Evolutionary conservation across 2,113 vertebrate genomes (phyloP).

Genomic region (Coreoperca whiteheadi): DNA sequence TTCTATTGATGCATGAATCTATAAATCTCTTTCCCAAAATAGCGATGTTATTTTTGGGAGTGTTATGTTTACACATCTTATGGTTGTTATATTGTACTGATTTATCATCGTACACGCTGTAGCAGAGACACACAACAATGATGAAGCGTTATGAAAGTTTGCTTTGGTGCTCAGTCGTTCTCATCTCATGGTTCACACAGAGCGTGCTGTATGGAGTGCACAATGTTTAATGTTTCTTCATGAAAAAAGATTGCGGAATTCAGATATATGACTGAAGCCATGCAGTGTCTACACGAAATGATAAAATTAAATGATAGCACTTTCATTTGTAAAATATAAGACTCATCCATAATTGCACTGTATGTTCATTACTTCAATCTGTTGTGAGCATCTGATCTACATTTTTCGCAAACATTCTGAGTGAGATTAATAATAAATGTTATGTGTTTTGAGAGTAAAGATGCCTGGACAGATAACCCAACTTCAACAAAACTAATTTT

Average conservation of each 20-base stretch:
- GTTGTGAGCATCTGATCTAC: slow-evolving; percentile 3
- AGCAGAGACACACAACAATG: background rate
- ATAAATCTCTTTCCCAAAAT: slow-evolving; percentile 28
- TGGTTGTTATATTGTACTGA: slow-evolving; percentile 26
- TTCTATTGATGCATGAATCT: slow-evolving; percentile 59
- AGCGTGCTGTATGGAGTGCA: background rate
- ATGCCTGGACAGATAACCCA: background rate
- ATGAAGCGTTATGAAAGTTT: background rate
- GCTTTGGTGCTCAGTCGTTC: background rate
- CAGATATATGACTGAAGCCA: background rate
- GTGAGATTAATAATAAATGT: slow-evolving; percentile 31
- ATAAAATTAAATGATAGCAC: slow-evolving; percentile 8
- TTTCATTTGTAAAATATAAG: slow-evolving; percentile 5
- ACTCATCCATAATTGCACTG: background rate
- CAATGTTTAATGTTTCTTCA: slow-evolving; percentile 25
- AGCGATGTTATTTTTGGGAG: background rate
- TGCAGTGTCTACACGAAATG: slow-evolving; percentile 13
- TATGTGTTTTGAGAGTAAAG: slow-evolving; percentile 1
- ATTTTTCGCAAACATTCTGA: slow-evolving; percentile 24
- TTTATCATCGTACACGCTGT: background rate
- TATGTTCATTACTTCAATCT: slow-evolving; percentile 21
- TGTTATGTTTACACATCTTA: slow-evolving; percentile 32
- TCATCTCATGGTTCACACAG: background rate
- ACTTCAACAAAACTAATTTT: background rate
- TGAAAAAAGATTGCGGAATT: slow-evolving; percentile 20